phyloP scores from a whole-genome alignment of 2,888 invertebrate species.

The Lissocephala sabroskyi region DNA sequence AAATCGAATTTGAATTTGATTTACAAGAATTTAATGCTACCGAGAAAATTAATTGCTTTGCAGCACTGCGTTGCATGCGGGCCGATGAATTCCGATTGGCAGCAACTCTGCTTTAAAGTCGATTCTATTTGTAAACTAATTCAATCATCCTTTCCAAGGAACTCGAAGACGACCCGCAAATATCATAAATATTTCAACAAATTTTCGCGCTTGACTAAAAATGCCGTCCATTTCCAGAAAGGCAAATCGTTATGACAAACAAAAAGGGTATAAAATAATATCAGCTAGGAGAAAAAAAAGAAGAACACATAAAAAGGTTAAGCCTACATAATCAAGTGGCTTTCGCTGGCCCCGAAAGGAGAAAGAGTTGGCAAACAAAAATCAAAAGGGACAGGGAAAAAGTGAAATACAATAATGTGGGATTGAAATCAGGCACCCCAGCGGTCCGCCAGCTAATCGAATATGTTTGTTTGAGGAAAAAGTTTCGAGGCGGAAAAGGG shows the following conservation, averaged over 20 bases:
- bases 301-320: conserved; percentile 33
- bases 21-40: too few species aligned
- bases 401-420: conserved; percentile 8
- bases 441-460: conserved; percentile 46
- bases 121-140: too few species aligned
- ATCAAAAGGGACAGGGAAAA: conserved; percentile 32
- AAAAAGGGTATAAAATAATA: conserved; percentile 16
- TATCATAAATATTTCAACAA: conserved; percentile 56
- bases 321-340: conserved; percentile 67
- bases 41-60: too few species aligned
- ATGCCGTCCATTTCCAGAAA: conserved; percentile 7
- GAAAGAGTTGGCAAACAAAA: conserved; percentile 16
- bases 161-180: too few species aligned
- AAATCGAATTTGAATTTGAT: too few species aligned
- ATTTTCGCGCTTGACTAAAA: conserved; percentile 47
- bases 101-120: too few species aligned
- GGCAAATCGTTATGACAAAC: conserved; percentile 18
- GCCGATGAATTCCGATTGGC: too few species aligned
- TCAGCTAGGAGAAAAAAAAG: conserved; percentile 27
- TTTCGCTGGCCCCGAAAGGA: too few species aligned
- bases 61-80: too few species aligned
- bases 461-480: conserved; percentile 55
- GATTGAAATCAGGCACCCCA: conserved; percentile 9
- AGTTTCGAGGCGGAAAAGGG: conserved; percentile 57
- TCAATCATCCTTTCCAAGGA: too few species aligned